phyloP scores from a whole-genome alignment of 2,797 vertebrate genomes.

The Melanotaenia maccullochi region DNA sequence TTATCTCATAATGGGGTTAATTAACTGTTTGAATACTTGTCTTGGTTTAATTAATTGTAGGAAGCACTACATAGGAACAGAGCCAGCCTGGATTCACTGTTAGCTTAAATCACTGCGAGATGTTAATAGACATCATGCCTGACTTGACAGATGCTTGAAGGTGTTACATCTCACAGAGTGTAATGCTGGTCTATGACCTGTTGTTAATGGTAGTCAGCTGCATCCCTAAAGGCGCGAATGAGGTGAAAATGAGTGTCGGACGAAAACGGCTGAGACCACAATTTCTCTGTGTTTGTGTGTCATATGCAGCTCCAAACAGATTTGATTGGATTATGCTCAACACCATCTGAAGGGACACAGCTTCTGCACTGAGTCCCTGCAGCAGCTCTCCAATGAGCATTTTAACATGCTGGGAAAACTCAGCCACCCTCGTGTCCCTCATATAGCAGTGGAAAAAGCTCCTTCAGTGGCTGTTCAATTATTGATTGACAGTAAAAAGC shows the following conservation, averaged over 20 bases:
- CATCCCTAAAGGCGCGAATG: constrained; percentile 79
- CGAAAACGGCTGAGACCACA: constrained; percentile 81
- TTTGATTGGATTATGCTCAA: constrained; percentile 25
- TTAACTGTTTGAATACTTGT: constrained; percentile 36
- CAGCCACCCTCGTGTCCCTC: constrained; percentile 62
- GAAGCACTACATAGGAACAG: constrained; percentile 12
- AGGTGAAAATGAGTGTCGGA: constrained; percentile 84
- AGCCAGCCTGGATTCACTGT: constrained; percentile 29
- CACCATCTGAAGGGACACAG: constrained; percentile 12
- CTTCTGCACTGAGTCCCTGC: constrained; percentile 37
- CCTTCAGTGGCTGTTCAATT: constrained; percentile 77
- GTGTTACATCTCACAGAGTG: constrained; percentile 61
- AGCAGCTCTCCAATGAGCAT: constrained; percentile 36
- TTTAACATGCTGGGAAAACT: constrained; percentile 62
- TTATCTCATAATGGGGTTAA: constrained; percentile 35
- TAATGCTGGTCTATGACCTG: constrained; percentile 73
- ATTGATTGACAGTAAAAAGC: constrained; percentile 82
- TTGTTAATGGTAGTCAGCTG: constrained; percentile 82
- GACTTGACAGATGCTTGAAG: constrained; percentile 68
- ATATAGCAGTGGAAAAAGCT: constrained; percentile 73
- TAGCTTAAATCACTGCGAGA: constrained; percentile 48
- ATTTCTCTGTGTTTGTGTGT: constrained; percentile 44
- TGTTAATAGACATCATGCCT: constrained; percentile 63
- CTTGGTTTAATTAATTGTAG: constrained; percentile 51
- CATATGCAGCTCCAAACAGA: constrained; percentile 42